Evolutionary conservation across 1,140 invertebrate genomes (phyloP).

Genomic region (Arion vulgaris): DNA sequence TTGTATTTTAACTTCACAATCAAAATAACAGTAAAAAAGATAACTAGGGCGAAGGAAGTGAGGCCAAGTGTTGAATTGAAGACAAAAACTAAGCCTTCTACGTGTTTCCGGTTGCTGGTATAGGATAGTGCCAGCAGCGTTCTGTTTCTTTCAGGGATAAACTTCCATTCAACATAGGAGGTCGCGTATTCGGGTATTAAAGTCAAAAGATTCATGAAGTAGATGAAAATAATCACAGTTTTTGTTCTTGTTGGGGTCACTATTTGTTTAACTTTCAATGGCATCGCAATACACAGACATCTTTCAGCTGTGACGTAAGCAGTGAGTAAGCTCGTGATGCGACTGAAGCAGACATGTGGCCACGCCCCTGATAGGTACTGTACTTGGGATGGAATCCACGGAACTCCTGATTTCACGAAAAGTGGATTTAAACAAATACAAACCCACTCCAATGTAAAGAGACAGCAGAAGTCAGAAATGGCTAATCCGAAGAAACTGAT

Average conservation of each 20-base stretch:
- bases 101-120: not conserved
- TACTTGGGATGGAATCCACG: not conserved
- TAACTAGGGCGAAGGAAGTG: not conserved
- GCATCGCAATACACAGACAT: constrained; percentile 4
- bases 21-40: not conserved
- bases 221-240: not conserved
- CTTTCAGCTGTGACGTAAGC: not conserved
- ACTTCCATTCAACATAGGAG: not conserved
- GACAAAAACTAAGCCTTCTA: not conserved
- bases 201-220: not conserved
- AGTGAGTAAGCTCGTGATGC: not conserved
- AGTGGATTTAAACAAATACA: not conserved
- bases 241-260: not conserved
- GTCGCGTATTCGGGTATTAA: not conserved
- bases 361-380: not conserved
- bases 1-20: not conserved
- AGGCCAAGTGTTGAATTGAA: not conserved
- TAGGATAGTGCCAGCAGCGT: not conserved
- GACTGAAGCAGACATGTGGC: not conserved
- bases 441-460: constrained; percentile 63
- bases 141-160: not conserved
- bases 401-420: not conserved
- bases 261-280: not conserved
- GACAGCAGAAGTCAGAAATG: constrained; percentile 36
- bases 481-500: not conserved